Conservation (phyloP, 2,113 vertebrate genomes). For the Notarius lentiginosus region DNA sequence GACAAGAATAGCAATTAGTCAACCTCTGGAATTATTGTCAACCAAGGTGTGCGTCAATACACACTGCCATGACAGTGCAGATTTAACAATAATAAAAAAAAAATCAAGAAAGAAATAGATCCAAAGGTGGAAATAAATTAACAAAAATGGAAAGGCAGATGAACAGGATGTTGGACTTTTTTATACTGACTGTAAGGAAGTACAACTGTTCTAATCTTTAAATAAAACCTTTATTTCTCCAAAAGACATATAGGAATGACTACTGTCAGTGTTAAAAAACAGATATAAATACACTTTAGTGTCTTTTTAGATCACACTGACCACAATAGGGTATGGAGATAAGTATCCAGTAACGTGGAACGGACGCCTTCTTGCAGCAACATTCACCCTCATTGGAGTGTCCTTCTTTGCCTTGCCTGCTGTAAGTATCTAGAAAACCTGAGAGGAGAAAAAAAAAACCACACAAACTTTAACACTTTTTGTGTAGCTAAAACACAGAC, state of each 20-base stretch:
- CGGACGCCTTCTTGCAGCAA: conserved; percentile 88
- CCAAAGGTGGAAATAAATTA: background rate
- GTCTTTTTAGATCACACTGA: conserved; percentile 86
- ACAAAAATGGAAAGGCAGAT: background rate
- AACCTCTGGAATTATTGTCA: background rate
- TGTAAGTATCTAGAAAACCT: conserved; percentile 69
- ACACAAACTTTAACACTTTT: background rate
- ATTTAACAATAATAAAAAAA: background rate
- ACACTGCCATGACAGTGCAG: background rate
- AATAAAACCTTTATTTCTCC: background rate
- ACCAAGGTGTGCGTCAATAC: no score
- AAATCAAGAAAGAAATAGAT: background rate
- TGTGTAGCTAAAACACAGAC: background rate
- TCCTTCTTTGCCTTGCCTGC: conserved; percentile 97
- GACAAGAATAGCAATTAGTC: background rate
- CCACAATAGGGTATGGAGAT: conserved; percentile 96
- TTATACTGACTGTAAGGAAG: background rate
- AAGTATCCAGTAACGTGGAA: conserved; percentile 98
- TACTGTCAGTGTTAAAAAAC: background rate
- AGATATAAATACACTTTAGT: background rate
- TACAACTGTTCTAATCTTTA: background rate
- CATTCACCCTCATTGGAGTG: conserved; percentile 92
- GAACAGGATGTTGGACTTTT: background rate
- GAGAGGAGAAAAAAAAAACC: background rate
- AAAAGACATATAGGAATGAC: background rate